Evolutionary conservation across 2,888 invertebrate genomes (phyloP).

Genomic region (Zeuzera pyrina): DNA sequence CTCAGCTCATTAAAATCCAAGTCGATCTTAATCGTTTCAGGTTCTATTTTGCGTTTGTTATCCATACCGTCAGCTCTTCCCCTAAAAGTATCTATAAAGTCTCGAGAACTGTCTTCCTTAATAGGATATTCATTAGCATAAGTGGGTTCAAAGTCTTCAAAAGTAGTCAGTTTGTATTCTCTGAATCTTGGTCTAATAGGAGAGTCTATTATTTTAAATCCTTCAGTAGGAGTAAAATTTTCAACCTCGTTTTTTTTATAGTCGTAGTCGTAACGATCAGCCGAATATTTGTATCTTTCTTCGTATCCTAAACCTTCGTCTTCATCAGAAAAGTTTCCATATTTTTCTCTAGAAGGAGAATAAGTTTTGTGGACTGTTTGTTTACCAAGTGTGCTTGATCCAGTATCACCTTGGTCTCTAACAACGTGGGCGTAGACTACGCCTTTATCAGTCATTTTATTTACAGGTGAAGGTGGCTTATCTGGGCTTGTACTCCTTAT

Average conservation of each 20-base stretch:
- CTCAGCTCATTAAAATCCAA: conserved; percentile 76
- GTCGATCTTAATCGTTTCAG: conserved; percentile 44
- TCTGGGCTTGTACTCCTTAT: conserved; percentile 60
- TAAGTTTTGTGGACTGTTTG: conserved; percentile 70
- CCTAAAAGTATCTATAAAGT: conserved; percentile 58
- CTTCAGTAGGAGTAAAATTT: conserved; percentile 48
- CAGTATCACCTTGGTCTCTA: conserved; percentile 47
- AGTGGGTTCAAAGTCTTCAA: conserved; percentile 64
- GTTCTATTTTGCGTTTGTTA: conserved; percentile 66
- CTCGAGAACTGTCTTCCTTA: conserved; percentile 35
- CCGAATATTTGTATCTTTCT: conserved; percentile 58
- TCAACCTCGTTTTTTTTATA: conserved; percentile 66
- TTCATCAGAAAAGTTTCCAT: conserved; percentile 78
- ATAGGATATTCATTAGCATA: conserved; percentile 55
- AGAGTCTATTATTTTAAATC: conserved; percentile 65
- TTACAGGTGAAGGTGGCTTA: conserved; percentile 53
- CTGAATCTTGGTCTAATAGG: conserved; percentile 77
- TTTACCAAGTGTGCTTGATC: conserved; percentile 35
- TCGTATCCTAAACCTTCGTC: conserved; percentile 87
- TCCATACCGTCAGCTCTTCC: conserved; percentile 80
- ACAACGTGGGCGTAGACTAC: conserved; percentile 87
- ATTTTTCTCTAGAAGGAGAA: conserved; percentile 58
- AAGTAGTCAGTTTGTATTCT: conserved; percentile 70
- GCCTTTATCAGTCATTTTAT: conserved; percentile 69
- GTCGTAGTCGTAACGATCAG: conserved; percentile 53